A percentile compares a stretch with the other conserved stretches of the same genome.
Evolutionary conservation across 2,888 invertebrate species (phyloP).

Genomic region (Slavum lentiscoides): DNA sequence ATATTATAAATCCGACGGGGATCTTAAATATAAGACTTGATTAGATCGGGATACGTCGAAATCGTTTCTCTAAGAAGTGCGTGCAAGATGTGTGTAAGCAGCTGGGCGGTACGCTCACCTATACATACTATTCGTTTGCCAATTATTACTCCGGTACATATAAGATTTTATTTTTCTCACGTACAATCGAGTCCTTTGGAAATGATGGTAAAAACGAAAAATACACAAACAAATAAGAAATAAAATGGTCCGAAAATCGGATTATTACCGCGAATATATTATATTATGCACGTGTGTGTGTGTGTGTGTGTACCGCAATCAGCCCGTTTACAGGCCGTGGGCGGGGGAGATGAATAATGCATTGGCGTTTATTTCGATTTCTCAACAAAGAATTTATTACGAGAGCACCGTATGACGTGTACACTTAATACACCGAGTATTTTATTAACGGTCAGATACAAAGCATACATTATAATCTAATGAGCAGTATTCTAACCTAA

Average conservation of each 20-base stretch:
- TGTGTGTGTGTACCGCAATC: neutral
- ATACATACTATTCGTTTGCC: slow-evolving; percentile 3
- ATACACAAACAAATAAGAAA: slow-evolving; percentile 18
- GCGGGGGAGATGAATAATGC: slow-evolving; percentile 21
- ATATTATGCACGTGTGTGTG: too few species aligned
- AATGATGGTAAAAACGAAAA: slow-evolving; percentile 10
- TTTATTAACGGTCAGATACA: neutral
- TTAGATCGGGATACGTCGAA: neutral
- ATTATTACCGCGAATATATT: slow-evolving; percentile 7
- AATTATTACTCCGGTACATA: neutral
- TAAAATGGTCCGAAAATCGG: slow-evolving; percentile 22
- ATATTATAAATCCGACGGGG: too few species aligned
- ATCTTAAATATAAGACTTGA: too few species aligned
- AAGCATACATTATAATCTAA: too few species aligned
- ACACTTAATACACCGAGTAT: too few species aligned
- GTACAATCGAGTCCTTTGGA: neutral
- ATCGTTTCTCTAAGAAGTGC: too few species aligned
- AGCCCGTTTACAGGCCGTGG: neutral
- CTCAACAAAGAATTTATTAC: neutral
- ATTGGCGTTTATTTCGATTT: slow-evolving; percentile 23
- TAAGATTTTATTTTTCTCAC: slow-evolving; percentile 36
- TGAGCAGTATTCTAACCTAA: too few species aligned
- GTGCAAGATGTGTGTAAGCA: too few species aligned
- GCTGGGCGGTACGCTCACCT: neutral
- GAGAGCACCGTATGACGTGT: neutral